Evolutionary conservation across 2,888 invertebrate species (phyloP).

Genomic region (Cephus pygmeus): DNA sequence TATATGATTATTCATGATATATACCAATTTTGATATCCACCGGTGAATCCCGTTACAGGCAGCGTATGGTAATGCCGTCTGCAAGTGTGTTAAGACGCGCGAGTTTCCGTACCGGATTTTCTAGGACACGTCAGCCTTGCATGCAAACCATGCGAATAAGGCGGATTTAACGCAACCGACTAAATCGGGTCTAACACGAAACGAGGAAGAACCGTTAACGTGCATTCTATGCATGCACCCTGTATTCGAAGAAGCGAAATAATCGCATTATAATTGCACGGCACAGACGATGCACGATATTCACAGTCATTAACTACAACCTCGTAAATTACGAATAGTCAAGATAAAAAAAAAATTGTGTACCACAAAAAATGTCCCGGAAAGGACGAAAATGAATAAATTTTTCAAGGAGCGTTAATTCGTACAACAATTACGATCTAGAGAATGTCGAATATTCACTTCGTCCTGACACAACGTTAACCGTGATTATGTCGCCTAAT

Average conservation of each 20-base stretch:
- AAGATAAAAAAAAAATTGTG: not conserved
- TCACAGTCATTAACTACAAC: not conserved
- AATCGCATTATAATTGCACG: not conserved
- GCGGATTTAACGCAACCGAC: not conserved
- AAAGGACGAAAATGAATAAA: not conserved
- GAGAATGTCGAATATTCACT: too few relatives aligned
- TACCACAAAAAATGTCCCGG: not conserved
- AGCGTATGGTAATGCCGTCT: not conserved
- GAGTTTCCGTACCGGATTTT: not conserved
- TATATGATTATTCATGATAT: not conserved
- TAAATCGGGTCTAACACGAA: not conserved
- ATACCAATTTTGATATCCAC: not conserved
- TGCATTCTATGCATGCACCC: not conserved
- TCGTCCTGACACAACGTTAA: not conserved
- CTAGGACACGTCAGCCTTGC: not conserved
- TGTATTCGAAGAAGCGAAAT: not conserved
- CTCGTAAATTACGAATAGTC: not conserved
- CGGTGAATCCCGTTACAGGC: not conserved
- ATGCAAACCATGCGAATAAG: not conserved
- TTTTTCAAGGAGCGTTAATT: not conserved
- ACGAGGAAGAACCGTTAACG: not conserved
- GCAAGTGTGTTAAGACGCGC: not conserved
- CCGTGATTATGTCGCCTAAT: not conserved
- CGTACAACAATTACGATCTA: not conserved
- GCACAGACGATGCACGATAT: not conserved